Evolutionary conservation across 2,797 vertebrate genomes (phyloP).

Genomic region (Peromyscus attwateri): DNA sequence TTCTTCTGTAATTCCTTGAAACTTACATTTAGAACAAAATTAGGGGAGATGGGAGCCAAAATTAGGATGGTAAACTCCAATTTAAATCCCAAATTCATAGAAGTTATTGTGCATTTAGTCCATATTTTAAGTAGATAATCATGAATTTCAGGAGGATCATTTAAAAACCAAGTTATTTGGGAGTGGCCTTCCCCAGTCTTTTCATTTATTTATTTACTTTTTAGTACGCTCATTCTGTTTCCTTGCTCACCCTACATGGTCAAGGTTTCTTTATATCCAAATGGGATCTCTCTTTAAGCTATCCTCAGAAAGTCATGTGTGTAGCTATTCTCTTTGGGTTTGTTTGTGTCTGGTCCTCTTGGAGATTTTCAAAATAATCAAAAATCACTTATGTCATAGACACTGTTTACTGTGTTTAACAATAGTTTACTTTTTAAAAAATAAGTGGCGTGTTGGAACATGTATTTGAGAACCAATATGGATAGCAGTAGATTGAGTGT

Average conservation of each 20-base stretch:
- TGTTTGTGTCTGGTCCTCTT: conserved; percentile 78
- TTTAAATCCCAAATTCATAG: conserved; percentile 26
- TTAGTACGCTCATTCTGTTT: neutral
- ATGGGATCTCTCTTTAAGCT: conserved; percentile 48
- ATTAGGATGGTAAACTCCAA: neutral
- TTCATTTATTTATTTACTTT: neutral
- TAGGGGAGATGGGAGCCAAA: neutral
- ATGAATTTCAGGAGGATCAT: neutral
- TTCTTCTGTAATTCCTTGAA: conserved; percentile 41
- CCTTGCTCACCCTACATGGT: conserved; percentile 31
- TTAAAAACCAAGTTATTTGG: neutral
- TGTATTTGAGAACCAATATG: conserved; percentile 10
- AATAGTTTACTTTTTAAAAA: conserved; percentile 65
- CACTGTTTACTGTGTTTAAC: conserved; percentile 74
- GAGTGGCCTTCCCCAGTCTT: neutral
- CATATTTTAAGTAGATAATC: neutral
- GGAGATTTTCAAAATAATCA: conserved; percentile 79
- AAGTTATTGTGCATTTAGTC: conserved; percentile 6
- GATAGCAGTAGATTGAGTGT: neutral
- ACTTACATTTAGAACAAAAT: neutral
- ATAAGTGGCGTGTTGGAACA: neutral
- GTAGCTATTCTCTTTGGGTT: conserved; percentile 4
- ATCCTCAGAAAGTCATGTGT: conserved; percentile 25
- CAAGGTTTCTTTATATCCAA: conserved; percentile 48
- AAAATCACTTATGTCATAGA: conserved; percentile 78